Conservation (phyloP, 1,140 invertebrate species). For the Polypedilum vanderplanki region DNA sequence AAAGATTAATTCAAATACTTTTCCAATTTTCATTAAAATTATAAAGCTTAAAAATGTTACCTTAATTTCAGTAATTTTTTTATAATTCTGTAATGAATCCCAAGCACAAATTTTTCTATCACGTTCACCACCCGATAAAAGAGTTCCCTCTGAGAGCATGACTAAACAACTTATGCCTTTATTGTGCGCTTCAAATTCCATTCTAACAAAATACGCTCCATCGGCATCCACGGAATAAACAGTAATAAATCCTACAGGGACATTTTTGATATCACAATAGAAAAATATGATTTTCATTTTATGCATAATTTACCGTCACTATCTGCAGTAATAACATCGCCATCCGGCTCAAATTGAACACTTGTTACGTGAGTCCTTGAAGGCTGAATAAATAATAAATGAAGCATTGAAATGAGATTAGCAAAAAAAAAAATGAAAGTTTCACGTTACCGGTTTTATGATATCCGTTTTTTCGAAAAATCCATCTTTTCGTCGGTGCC, state of each 20-base stretch:
- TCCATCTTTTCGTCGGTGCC: constrained; percentile 81
- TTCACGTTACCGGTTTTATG: constrained; percentile 62
- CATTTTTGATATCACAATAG: not conserved
- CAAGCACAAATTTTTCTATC: constrained; percentile 85
- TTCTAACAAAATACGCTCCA: constrained; percentile 76
- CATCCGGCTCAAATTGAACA: constrained; percentile 86
- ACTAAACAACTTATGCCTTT: constrained; percentile 78
- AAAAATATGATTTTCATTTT: too few relatives aligned
- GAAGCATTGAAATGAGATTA: not conserved
- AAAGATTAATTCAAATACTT: too few relatives aligned
- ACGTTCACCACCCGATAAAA: constrained; percentile 82
- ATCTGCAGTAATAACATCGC: constrained; percentile 89
- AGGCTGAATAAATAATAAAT: constrained; percentile 48
- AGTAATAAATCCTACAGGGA: constrained; percentile 69
- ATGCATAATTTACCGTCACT: constrained; percentile 55
- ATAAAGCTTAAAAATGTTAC: constrained; percentile 44
- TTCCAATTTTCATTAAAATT: too few relatives aligned
- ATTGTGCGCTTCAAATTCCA: constrained; percentile 82
- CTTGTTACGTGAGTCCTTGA: constrained; percentile 73
- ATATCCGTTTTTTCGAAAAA: constrained; percentile 83
- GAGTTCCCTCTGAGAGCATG: constrained; percentile 80
- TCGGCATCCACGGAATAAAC: constrained; percentile 85
- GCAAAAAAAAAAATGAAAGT: constrained; percentile 22
- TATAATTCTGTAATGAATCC: constrained; percentile 86
- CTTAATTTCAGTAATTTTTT: constrained; percentile 81